Percentiles rank a stretch among this genome's conserved stretches.
Evolutionary conservation across 2,113 vertebrate species (phyloP).

Genomic region (Colistium nudipinnis): DNA sequence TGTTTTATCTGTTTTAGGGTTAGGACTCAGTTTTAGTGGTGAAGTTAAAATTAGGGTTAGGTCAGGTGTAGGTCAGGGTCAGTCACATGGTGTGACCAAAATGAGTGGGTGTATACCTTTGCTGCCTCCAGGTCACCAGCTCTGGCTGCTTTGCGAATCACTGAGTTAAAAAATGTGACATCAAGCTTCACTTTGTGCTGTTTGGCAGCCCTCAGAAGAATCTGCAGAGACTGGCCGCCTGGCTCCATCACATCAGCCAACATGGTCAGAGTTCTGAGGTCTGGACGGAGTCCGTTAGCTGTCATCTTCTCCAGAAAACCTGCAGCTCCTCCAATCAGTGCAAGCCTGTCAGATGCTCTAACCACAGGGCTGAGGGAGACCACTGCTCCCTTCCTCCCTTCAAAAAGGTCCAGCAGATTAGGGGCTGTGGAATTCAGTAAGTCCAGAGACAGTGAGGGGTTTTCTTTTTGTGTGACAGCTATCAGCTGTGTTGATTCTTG

Average conservation of each 20-base stretch:
- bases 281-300: conserved; percentile 76
- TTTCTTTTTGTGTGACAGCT: conserved; percentile 21
- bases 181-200: conserved; percentile 83
- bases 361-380: conserved; percentile 83
- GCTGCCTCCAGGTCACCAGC: conserved; percentile 84
- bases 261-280: conserved; percentile 88
- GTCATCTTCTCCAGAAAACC: conserved; percentile 90
- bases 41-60: too few species aligned
- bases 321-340: conserved; percentile 87
- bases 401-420: conserved; percentile 84
- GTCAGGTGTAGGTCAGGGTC: too few species aligned
- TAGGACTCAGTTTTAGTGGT: too few species aligned
- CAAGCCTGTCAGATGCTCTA: conserved; percentile 80
- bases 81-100: too few species aligned
- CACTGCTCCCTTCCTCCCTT: conserved; percentile 40
- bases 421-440: conserved; percentile 47
- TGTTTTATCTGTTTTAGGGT: too few species aligned
- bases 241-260: conserved; percentile 86
- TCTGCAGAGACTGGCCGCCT: conserved; percentile 73
- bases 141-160: conserved; percentile 86
- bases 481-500: conserved; percentile 29
- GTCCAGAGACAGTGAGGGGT: neutral
- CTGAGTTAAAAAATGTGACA: conserved; percentile 88
- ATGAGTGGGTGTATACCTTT: conserved; percentile 83
- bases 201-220: conserved; percentile 81